A percentile compares a stretch with the other conserved stretches of the same genome.
These are phyloP conservation scores for Brachyhypopomus gauderio DNA, from an alignment of 2,113 vertebrate genomes.

Conservation along the genomic window DNA sequence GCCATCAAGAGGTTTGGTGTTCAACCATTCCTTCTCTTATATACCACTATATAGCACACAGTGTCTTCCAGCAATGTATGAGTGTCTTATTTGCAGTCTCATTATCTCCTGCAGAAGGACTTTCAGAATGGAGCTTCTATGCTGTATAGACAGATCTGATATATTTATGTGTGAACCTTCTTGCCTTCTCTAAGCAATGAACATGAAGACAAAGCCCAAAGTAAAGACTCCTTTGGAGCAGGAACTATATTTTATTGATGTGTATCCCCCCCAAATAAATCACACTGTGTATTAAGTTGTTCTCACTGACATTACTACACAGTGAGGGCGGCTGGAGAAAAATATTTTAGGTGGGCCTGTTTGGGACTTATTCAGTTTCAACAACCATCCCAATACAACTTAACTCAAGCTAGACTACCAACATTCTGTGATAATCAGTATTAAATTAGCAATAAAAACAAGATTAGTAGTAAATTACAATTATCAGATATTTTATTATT, in stretches of 20 bases:
- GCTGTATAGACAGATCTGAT: slow-evolving; percentile 19
- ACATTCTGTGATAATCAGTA: too few relatives aligned
- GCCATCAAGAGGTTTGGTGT: neutral
- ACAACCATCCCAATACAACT: too few relatives aligned
- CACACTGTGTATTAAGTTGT: neutral
- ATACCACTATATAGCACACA: neutral
- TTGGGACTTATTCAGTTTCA: too few relatives aligned
- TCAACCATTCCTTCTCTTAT: neutral
- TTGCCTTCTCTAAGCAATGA: slow-evolving; percentile 9
- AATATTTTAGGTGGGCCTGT: too few relatives aligned
- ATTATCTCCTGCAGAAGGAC: slow-evolving; percentile 20
- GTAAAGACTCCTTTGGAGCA: neutral
- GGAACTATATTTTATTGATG: neutral
- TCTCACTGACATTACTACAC: neutral
- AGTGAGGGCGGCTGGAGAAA: too few relatives aligned
- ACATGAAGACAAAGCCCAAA: slow-evolving; percentile 1
- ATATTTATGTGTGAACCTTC: slow-evolving; percentile 25
- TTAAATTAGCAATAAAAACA: too few relatives aligned
- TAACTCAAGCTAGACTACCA: too few relatives aligned
- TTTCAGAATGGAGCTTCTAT: slow-evolving; percentile 26
- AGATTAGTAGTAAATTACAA: too few relatives aligned
- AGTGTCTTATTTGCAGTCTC: slow-evolving; percentile 25
- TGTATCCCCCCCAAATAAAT: neutral
- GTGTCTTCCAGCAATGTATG: neutral
- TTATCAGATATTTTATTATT: too few relatives aligned